Evolutionary conservation across 2,113 vertebrate genomes (phyloP), one percentile per base, ranked within the genome.

Genomic region (Carollia perspicillata): DNA sequence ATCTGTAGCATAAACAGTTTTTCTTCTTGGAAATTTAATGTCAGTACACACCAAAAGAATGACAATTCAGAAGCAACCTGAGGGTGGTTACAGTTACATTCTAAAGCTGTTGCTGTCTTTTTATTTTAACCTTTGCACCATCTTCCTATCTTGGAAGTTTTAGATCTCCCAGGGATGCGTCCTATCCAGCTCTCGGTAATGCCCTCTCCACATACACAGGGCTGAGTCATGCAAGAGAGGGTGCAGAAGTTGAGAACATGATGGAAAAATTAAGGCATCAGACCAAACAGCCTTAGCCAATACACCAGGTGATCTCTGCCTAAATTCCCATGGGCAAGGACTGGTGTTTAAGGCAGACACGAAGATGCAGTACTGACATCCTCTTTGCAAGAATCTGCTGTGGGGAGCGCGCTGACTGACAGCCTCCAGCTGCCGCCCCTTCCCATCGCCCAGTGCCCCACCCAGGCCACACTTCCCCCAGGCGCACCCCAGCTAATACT

Each of bases 401-500:
- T 4, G 16, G 13, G 23, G 9, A 37, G 5, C 4, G 0, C 13
- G 9, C 18, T 47, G 44, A 18, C 58, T 42, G n/a, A 53, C 18
- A 16, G 49, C 42, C 35, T 53, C 42, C 42, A 69, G 49, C 9
- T 30, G 23, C 55, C 0, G 1, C 9, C 16, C 10, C 8, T 26
- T 22, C 23, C 6, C 13, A 10, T 4, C 14, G 33, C 35, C 23
- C 11, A 1, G 40, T 33, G 42, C 30, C 30, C 35, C 7, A 6
- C 10, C 8, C 17, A 37, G n/a, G 10, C 18, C 23, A 11, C 0
- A 0, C 23, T 14, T 75, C 0, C 18, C 12, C 23, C 30, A 8
- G 40, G 14, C 26, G 8, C 28, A 14, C 3, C 28, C 37, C n/a
- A 65, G 60, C 5, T 1, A 44, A 18, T 6, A 28, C 4, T 33